Conservation (phyloP, 2,113 vertebrate genomes). For the Pavo muticus region DNA sequence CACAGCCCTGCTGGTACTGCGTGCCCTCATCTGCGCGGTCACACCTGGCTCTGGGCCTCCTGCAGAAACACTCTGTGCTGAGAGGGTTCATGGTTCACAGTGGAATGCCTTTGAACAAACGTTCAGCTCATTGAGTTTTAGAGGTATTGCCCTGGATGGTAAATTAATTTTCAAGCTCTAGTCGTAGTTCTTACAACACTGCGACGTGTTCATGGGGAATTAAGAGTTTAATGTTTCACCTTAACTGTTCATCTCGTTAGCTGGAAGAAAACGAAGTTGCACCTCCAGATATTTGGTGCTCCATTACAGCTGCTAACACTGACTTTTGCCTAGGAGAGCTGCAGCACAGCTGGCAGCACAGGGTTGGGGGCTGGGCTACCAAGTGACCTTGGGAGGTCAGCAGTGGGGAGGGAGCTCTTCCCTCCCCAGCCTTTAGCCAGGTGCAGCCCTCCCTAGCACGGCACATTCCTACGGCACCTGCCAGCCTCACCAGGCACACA, state of each 20-base stretch:
- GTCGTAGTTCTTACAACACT: not conserved
- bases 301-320: not conserved
- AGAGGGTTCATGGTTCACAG: not conserved
- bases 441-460: not conserved
- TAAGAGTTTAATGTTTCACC: not conserved
- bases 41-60: not conserved
- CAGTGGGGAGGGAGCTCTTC: not conserved
- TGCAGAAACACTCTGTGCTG: not conserved
- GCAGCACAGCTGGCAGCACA: not conserved
- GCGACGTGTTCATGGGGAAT: not conserved
- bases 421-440: not conserved
- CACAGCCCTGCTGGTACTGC: not conserved
- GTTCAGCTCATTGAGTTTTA: not conserved
- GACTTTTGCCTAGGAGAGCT: conserved; percentile 29
- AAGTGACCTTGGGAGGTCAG: conserved; percentile 45
- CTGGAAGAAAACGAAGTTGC: not conserved
- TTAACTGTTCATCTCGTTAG: not conserved
- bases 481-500: not conserved
- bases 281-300: not conserved
- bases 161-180: not conserved
- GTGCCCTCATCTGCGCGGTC: accelerated
- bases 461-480: not conserved
- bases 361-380: not conserved
- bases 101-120: not conserved
- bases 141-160: not conserved